phyloP scores from a whole-genome alignment of 1,140 invertebrate species.

The Conus ventricosus region DNA sequence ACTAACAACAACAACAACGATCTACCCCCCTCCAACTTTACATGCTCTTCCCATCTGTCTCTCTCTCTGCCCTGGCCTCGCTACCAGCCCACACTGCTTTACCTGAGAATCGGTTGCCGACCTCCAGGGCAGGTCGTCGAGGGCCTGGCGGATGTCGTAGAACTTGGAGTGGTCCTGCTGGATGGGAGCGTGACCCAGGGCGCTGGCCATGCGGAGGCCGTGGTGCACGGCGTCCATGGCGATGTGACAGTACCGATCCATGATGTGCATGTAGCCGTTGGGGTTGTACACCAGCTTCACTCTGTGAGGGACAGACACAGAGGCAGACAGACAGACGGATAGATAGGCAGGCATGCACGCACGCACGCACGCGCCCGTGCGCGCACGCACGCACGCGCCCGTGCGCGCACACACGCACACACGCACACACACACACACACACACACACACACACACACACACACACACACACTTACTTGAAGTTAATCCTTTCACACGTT shows the following conservation, averaged over 20 bases:
- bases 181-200: neutral
- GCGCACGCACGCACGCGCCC: too few species aligned
- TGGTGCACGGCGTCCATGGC: slow-evolving; percentile 34
- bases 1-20: too few species aligned
- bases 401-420: too few species aligned
- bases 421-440: too few species aligned
- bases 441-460: too few species aligned
- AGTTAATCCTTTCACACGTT: too few species aligned
- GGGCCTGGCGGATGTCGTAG: neutral
- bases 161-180: slow-evolving; percentile 32
- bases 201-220: slow-evolving; percentile 7
- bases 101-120: slow-evolving; percentile 24
- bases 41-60: too few species aligned
- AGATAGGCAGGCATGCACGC: neutral
- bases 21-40: too few species aligned
- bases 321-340: neutral
- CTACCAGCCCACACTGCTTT: neutral
- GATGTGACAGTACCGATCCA: slow-evolving; percentile 76
- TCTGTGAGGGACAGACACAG: slow-evolving; percentile 66
- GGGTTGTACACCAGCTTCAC: slow-evolving; percentile 84
- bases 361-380: neutral
- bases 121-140: neutral
- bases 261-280: slow-evolving; percentile 77
- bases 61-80: too few species aligned
- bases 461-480: too few species aligned